phyloP scores from a whole-genome alignment of 2,797 vertebrate genomes.

The Thunnus albacares region DNA sequence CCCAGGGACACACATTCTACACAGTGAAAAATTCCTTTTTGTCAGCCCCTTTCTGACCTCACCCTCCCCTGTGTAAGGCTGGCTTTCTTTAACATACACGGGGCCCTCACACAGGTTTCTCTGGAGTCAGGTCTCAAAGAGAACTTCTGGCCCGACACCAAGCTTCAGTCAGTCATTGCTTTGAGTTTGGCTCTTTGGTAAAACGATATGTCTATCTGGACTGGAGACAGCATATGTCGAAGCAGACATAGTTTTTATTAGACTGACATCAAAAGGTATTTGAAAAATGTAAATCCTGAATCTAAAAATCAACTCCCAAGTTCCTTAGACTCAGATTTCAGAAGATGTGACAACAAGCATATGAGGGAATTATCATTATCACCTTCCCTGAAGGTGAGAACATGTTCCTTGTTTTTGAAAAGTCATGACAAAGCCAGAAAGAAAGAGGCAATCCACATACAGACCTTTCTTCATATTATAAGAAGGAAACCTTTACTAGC shows the following conservation, averaged over 20 bases:
- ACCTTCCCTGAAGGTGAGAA: not conserved
- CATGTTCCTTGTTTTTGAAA: constrained; percentile 12
- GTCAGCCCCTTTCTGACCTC: constrained; percentile 59
- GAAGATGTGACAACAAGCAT: constrained; percentile 12
- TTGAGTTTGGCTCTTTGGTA: constrained; percentile 52
- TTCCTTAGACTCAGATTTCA: not conserved
- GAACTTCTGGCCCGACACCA: constrained; percentile 44
- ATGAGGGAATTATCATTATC: constrained; percentile 17
- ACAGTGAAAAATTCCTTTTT: constrained; percentile 49
- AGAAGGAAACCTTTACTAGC: not conserved
- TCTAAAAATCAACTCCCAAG: constrained; percentile 15
- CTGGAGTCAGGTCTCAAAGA: constrained; percentile 54
- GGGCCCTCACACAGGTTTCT: constrained; percentile 12
- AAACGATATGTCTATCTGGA: constrained; percentile 50
- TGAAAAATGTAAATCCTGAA: constrained; percentile 33
- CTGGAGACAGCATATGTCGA: constrained; percentile 34
- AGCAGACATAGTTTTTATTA: constrained; percentile 34
- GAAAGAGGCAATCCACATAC: not conserved
- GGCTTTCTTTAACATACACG: constrained; percentile 27
- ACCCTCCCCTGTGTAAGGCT: constrained; percentile 23
- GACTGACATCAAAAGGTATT: constrained; percentile 48
- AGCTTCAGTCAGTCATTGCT: constrained; percentile 29
- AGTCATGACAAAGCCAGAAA: constrained; percentile 2
- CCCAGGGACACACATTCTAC: constrained; percentile 23
- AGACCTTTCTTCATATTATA: not conserved